Base-by-base conservation (phyloP, 2,113 vertebrate species). In the Acanthochromis polyacanthus region DNA sequence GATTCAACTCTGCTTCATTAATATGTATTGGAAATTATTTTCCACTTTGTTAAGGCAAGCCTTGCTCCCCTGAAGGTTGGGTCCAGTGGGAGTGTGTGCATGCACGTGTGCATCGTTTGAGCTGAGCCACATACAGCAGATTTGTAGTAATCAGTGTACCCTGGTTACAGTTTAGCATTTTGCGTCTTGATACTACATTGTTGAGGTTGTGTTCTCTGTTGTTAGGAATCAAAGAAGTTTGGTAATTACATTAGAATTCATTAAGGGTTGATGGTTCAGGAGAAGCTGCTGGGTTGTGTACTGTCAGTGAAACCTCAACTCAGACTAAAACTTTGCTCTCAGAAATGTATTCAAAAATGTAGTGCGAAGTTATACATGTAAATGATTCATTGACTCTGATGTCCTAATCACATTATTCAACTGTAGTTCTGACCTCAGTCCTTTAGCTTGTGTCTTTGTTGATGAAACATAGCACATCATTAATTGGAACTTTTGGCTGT, bases 11-110 rank as follows among this genome's bases (percentile, higher is more conserved):
- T 32, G 85, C 89, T 87, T 92, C 93, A 94, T 94, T 93, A 94
- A 93, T 94, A 94, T 94, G 92, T 94, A 94, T 94, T 93, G 89
- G 92, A 91, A 94, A 93, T 94, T 91, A 94, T 91, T 93, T 89
- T 82, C 84, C 83, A 91, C 87, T 93, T 92, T 92, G 89, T 92
- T 87, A 90, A 87, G 82, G 84, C 84, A 82, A 87, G 87, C 89
- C 83, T 68, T 75, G 65, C 71, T 59, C 81, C 81, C 81, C 88
- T 90, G 90, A 94, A 93, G 92, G 90, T 90, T 85, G 83, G 72
- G 56, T 78, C 78, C 84, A 58, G 57, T 60, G 75, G 75, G 81
- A 60, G 32, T 64, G 71, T 71, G 76, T n/a, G 55, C 38, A 71
- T 1, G 15, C 28, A 63, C 66, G 58, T 62, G 51, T 64, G 73